These are phyloP conservation scores for Pseudois nayaur DNA, from an alignment of 2,113 vertebrate genomes.

Conservation along the genomic window DNA sequence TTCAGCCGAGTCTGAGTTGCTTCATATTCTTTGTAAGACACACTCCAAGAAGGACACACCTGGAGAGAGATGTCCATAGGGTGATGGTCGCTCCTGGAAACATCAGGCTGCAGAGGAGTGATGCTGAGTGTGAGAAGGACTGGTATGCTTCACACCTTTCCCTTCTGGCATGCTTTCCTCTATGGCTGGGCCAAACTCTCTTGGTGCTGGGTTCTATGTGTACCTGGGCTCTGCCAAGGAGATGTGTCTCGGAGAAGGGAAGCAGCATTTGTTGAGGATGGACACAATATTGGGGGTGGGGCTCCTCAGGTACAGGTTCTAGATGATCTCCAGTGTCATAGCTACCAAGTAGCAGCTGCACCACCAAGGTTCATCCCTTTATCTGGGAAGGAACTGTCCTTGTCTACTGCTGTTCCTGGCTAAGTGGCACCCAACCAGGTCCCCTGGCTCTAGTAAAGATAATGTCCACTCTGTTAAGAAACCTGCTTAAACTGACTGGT, in stretches of 20 bases:
- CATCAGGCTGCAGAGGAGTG: background rate
- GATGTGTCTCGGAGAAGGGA: background rate
- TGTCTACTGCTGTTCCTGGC: background rate
- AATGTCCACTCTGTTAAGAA: background rate
- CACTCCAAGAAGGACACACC: background rate
- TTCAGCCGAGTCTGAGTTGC: background rate
- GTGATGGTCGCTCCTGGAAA: background rate
- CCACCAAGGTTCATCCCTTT: background rate
- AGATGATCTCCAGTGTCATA: background rate
- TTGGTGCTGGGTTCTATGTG: accelerated
- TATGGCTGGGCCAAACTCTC: background rate
- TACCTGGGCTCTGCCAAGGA: background rate
- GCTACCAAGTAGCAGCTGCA: background rate
- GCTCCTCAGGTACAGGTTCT: background rate
- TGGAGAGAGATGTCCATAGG: background rate
- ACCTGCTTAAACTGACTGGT: background rate
- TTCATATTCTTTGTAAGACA: background rate
- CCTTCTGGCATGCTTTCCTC: background rate
- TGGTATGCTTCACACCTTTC: accelerated
- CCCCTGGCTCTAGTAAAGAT: background rate
- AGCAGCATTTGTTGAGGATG: background rate
- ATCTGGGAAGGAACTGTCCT: background rate
- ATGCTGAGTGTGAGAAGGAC: no score
- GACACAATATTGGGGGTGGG: background rate
- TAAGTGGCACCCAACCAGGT: background rate